Conservation (phyloP, 2,113 vertebrate species). For the Paratilapia polleni region DNA sequence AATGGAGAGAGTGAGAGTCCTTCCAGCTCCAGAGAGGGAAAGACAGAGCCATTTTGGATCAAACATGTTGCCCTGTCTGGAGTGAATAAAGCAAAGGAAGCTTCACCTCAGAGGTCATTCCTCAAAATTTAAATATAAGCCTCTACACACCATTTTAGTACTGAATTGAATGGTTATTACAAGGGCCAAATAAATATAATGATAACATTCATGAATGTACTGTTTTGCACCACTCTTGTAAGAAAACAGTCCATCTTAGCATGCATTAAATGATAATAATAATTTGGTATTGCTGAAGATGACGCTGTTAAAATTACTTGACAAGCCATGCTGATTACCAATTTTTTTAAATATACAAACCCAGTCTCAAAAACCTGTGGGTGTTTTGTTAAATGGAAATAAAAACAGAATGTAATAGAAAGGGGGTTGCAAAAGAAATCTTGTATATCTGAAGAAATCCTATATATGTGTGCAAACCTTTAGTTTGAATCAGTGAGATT, state of each 20-base stretch:
- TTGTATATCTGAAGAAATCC: not conserved
- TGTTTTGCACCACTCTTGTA: not conserved
- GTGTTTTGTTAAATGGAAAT: too few relatives aligned
- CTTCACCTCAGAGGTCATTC: not conserved
- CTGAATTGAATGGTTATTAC: too few relatives aligned
- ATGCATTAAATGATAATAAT: too few relatives aligned
- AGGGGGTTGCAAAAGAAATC: too few relatives aligned
- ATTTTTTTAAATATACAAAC: not conserved
- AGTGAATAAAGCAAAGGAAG: not conserved
- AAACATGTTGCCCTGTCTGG: not conserved
- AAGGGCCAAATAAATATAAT: not conserved
- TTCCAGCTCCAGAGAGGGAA: not conserved
- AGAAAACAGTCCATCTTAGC: not conserved
- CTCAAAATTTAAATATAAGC: not conserved
- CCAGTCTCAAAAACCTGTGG: not conserved
- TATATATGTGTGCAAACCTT: not conserved
- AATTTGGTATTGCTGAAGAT: not conserved
- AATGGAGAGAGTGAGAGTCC: not conserved
- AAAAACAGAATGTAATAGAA: too few relatives aligned
- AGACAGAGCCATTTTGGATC: not conserved
- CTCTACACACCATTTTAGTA: not conserved
- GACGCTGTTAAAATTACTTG: not conserved
- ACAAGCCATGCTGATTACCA: too few relatives aligned
- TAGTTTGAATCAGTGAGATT: not conserved
- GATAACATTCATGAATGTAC: too few relatives aligned